Conservation (phyloP, 2,888 invertebrate genomes). For the Lithophane semibrunnea region DNA sequence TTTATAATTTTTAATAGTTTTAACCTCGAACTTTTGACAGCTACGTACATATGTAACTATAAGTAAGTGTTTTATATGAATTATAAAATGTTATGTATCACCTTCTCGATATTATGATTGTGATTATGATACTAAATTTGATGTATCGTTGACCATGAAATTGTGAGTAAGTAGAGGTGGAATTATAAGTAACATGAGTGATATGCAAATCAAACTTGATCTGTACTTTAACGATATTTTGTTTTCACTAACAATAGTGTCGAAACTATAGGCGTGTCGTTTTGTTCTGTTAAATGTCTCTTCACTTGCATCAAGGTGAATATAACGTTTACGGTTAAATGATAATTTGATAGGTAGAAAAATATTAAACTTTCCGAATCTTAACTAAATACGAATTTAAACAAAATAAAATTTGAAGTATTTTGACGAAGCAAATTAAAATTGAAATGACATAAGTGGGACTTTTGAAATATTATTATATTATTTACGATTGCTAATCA, state of each 20-base stretch:
- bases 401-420: conserved; percentile 28
- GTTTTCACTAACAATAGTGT: conserved; percentile 70
- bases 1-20: conserved; percentile 53
- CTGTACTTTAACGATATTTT: conserved; percentile 70
- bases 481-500: conserved; percentile 59
- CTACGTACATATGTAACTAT: conserved; percentile 32
- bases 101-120: conserved; percentile 46
- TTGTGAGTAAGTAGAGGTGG: conserved; percentile 35
- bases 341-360: conserved; percentile 55
- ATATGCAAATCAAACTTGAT: conserved; percentile 68
- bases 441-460: conserved; percentile 48
- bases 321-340: conserved; percentile 55
- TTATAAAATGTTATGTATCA: conserved; percentile 50
- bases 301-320: conserved; percentile 62
- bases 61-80: conserved; percentile 45
- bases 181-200: conserved; percentile 57
- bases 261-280: conserved; percentile 70
- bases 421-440: conserved; percentile 39
- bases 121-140: conserved; percentile 54
- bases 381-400: conserved; percentile 15
- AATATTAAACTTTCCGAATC: conserved; percentile 52
- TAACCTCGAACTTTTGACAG: conserved; percentile 60
- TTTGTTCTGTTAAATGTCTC: conserved; percentile 62
- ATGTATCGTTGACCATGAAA: conserved; percentile 64
- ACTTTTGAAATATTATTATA: conserved; percentile 55